Conservation (phyloP, 2,888 invertebrate species). For the Neoitamus cyanurus region DNA sequence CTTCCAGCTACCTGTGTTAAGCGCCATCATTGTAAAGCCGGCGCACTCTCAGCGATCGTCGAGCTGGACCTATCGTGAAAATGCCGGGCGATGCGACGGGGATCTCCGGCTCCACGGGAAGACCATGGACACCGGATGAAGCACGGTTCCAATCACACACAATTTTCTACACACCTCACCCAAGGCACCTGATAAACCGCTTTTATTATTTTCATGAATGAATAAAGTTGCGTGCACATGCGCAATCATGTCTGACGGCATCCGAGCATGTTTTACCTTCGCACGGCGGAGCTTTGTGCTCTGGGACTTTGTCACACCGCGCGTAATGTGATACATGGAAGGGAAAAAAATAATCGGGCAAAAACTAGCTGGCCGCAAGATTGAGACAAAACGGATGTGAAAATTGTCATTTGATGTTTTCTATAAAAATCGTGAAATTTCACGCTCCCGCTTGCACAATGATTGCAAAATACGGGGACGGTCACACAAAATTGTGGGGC, state of each 20-base stretch:
- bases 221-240: slow-evolving; percentile 42
- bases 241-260: slow-evolving; percentile 39
- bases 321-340: not conserved
- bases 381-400: slow-evolving; percentile 33
- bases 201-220: slow-evolving; percentile 41
- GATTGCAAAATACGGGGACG: not conserved
- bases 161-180: slow-evolving; percentile 8
- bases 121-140: slow-evolving; percentile 17
- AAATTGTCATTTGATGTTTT: slow-evolving; percentile 33
- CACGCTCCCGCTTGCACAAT: not conserved
- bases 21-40: not conserved
- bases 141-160: slow-evolving; percentile 12
- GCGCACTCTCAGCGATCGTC: not conserved
- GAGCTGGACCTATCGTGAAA: not conserved
- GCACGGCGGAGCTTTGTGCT: not conserved
- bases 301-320: not conserved
- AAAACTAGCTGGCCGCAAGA: not conserved
- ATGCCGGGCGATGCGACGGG: not conserved
- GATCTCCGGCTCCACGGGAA: not conserved
- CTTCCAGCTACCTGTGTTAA: slow-evolving; percentile 24
- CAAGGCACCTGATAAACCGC: slow-evolving; percentile 21
- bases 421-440: not conserved
- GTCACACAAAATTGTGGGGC: not conserved
- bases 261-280: not conserved
- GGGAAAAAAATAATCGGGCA: not conserved